Evolutionary conservation across 2,113 vertebrate species (phyloP).

Genomic region (Sprattus sprattus): DNA sequence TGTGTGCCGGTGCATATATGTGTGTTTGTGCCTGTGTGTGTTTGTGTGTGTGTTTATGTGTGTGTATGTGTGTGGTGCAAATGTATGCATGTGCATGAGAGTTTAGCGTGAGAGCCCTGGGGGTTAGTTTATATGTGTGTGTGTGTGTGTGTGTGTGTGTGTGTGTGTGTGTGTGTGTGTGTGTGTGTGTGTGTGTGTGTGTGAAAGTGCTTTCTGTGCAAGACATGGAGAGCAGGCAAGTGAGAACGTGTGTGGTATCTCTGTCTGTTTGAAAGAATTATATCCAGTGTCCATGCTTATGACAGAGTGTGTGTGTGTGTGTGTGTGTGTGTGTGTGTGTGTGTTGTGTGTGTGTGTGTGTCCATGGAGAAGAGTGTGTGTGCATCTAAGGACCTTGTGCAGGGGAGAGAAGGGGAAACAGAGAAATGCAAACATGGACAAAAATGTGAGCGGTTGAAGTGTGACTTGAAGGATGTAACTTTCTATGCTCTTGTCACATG

Average conservation of each 20-base stretch:
- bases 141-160: neutral
- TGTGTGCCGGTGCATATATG: constrained; percentile 43
- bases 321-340: neutral
- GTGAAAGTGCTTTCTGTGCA: neutral
- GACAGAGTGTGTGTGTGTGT: constrained; percentile 1
- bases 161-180: neutral
- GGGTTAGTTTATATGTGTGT: no score
- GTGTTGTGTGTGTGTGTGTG: neutral
- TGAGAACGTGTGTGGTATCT: neutral
- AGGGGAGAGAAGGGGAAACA: neutral
- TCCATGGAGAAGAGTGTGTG: constrained; percentile 38
- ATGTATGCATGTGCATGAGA: no score
- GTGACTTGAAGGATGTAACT: neutral
- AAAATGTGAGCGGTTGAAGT: neutral
- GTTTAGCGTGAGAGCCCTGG: no score
- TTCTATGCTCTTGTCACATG: neutral
- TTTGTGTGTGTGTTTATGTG: neutral
- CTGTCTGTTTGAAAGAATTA: neutral
- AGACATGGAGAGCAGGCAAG: neutral
- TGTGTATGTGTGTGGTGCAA: no score
- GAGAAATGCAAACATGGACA: no score
- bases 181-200: neutral
- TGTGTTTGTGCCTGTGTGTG: constrained; percentile 30
- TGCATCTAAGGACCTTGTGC: constrained; percentile 32
- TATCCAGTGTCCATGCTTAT: neutral